Conservation (phyloP, 2,797 vertebrate species). For the Geotrypetes seraphini region DNA sequence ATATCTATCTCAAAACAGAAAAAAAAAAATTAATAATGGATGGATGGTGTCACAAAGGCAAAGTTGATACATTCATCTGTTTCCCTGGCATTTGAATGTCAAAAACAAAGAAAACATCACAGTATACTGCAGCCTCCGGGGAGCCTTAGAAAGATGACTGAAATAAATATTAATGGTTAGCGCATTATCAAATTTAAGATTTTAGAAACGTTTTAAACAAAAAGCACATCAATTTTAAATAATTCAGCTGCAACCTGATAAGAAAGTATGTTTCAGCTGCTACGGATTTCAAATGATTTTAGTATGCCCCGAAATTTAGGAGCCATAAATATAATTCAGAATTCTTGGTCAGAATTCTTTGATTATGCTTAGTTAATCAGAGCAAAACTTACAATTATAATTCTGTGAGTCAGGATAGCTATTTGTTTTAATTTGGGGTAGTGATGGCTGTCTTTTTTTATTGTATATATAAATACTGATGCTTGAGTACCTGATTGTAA, state of each 20-base stretch:
- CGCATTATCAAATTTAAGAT: constrained; percentile 3
- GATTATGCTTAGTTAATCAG: no score
- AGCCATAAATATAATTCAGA: no score
- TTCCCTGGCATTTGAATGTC: constrained; percentile 14
- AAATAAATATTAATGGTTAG: constrained; percentile 16
- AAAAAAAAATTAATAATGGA: constrained; percentile 31
- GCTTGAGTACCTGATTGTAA: no score
- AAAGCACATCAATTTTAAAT: neutral
- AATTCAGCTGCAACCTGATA: neutral
- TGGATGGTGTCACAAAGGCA: constrained; percentile 22
- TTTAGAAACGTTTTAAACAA: neutral
- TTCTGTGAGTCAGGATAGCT: no score
- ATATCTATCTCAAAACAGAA: constrained; percentile 24
- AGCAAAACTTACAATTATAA: no score
- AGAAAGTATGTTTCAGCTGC: neutral
- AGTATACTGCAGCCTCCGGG: constrained; percentile 5
- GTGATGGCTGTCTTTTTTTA: no score
- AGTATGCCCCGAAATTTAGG: neutral
- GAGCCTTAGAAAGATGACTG: neutral
- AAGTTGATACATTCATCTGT: constrained; percentile 15
- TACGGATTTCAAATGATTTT: neutral
- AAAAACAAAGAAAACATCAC: constrained; percentile 8
- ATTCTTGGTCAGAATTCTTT: no score
- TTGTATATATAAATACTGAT: no score
- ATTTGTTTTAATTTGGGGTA: no score